These are phyloP conservation scores for Cheilosia grossa DNA, from an alignment of 2,888 invertebrate species.

Conservation along the genomic window DNA sequence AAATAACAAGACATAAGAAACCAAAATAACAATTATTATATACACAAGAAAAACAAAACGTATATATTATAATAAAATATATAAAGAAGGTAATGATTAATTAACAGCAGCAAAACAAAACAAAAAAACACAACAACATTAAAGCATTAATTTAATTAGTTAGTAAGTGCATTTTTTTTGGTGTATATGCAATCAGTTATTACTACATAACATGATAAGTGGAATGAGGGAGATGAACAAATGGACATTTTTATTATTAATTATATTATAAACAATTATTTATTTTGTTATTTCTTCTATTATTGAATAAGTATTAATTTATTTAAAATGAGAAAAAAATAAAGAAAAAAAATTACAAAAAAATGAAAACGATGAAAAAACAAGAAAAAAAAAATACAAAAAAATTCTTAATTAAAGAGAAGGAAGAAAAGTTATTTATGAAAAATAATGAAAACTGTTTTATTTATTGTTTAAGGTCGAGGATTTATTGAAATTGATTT, in stretches of 20 bases:
- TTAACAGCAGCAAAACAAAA: conserved; percentile 27
- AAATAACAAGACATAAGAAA: conserved; percentile 44
- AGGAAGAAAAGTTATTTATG: conserved; percentile 74
- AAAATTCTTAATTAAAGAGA: conserved; percentile 61
- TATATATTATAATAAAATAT: conserved; percentile 55
- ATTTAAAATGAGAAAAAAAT: conserved; percentile 68
- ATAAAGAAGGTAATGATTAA: conserved; percentile 44
- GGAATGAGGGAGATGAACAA: conserved; percentile 63
- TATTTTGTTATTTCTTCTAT: conserved; percentile 75
- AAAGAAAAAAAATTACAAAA: conserved; percentile 67
- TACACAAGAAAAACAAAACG: conserved; percentile 47
- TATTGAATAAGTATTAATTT: conserved; percentile 74
- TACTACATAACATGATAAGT: conserved; percentile 73
- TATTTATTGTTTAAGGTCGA: conserved; percentile 4
- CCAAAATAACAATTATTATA: conserved; percentile 69
- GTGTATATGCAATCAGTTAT: conserved; percentile 75
- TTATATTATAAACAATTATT: conserved; percentile 72
- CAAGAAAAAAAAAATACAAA: conserved; percentile 41
- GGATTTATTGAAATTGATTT: too few relatives aligned
- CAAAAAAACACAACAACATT: conserved; percentile 48
- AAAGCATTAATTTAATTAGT: conserved; percentile 72
- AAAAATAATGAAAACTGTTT: conserved; percentile 68
- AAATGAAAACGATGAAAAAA: conserved; percentile 70
- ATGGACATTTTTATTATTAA: conserved; percentile 70
- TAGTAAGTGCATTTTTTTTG: conserved; percentile 69